Base-by-base conservation (phyloP, 1,140 invertebrate genomes). In the Drosophila pandora region DNA sequence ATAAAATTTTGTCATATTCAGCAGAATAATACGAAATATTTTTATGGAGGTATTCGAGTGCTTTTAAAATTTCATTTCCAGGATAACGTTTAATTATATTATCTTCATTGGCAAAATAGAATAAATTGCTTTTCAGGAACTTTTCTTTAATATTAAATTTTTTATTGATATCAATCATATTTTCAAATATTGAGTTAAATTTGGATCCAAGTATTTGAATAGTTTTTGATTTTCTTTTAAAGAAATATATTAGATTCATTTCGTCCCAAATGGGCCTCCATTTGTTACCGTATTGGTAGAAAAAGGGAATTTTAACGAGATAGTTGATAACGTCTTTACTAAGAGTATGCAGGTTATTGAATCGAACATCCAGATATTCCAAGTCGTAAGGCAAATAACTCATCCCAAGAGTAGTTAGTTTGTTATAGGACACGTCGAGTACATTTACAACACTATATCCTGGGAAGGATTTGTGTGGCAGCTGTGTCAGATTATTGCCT, bases 201-300 rank as follows among this genome's bases (percentile, higher is more conserved):
- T 13, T 47, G 0, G 3, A 4, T n/a, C 3, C 34, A 37, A n/a
- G 34, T 37, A 37, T 37, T 10, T 12, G 34, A 10, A 37, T 37
- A 37, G 4, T 37, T 0, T 10, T 37, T 21, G 34, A n/a, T n/a
- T 37, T 37, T 12, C 10, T 37, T 37, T 12, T 10, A 34, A 68
- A 34, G 2, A 68, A 28, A 1, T 23, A 3, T 2, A 53, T 3
- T 3, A 54, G 8, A 0, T 2, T 12, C 2, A 25, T 2, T 2
- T 65, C 61, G 2, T 65, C 13, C 12, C 48, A 65, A 9, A 47
- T 9, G n/a, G 34, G 22, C 17, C 13, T 32, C 64, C 64, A 68
- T 23, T 22, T 8, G 23, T 65, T 65, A 8, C 64, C 64, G 6
- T 3, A 28, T 17, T 68, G 64, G 7, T 34, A 34, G 12, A 65